Base-by-base conservation (phyloP, 2,888 invertebrate species). In the Melinaea menophilus region DNA sequence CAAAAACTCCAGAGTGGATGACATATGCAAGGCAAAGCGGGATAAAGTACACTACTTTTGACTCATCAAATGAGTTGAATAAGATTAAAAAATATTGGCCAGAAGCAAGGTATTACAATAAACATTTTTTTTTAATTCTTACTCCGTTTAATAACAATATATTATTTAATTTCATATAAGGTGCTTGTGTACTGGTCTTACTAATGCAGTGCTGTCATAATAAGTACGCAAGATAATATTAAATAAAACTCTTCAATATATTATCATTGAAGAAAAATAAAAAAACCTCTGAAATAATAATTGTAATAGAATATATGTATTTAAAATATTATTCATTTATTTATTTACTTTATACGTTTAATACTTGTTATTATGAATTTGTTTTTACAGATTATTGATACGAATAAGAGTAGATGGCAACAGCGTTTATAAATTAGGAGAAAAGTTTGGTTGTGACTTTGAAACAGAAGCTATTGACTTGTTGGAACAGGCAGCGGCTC, bases 1-100 rank as follows among this genome's bases (percentile, higher is more conserved):
- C 71, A 12, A 77, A 79, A 68, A 74, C 75, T 5, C 69, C 72
- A 9, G 75, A 76, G 41, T 78, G 79, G 67, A 79, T 81, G 75
- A 68, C 61, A n/a, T 80, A 73, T 64, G 79, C 79, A 0, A 69
- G 77, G 37, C 70, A 75, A 45, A 71, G 74, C 41, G 76, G 73
- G 5, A 74, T 80, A 22, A 71, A 64, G 54, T 74, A 80, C 60
- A 77, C 80, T 3, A 80, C 80, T 11, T 79, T 82, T 66, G 79
- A 81, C 67, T 71, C 71, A 0, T 69, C 71, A 1, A 71, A 67
- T 13, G 77, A 78, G 61, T 65, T 79, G 55, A 74, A 73, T 56
- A 78, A 77, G 60, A 67, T 77, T 22, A 75, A 74, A 63, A 67
- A 78, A 62, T 69, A 75, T 62, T 79, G 79, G 79, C 75, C 74